Base-by-base conservation (phyloP, 1,140 invertebrate species). In the Acromyrmex echinatior region DNA sequence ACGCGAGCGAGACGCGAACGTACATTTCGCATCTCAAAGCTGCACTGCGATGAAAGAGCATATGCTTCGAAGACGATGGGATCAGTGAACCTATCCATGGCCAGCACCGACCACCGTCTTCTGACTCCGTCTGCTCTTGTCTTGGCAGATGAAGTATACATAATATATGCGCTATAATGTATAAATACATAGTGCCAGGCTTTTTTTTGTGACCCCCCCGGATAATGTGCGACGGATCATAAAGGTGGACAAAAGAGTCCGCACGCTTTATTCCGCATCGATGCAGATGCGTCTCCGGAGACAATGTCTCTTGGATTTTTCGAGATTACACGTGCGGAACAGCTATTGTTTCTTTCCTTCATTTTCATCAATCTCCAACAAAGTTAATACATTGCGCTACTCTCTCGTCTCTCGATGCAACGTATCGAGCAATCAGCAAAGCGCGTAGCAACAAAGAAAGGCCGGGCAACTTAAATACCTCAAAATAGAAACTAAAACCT, bases 81-180 rank as follows among this genome's bases (percentile, higher is more conserved):
- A 91, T 91, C 90, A 91, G 87, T 91, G 90, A 91, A 90, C 90
- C 88, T 90, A 73, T 28, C 90, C 90, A 91, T 91, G 90, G 90
- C 87, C 89, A 88, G 71, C 89, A 66, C 58, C 79, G 68, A 90
- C 85, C 87, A 73, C 9, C 39, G 31, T 76, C 74, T 45, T 9
- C 39, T 45, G 9, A 45, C 39, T 62, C 63, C 21, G 62, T n/a
- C 65, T 45, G 77, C 53, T 77, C 74, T 77, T 86, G 89, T 87
- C 74, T 81, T 88, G 71, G 70, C 60, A 56, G 80, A 90, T 88
- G 62, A 90, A 86, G 62, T 86, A 79, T 78, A 66, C 53, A 87
- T 79, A 51, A 78, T 87, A 87, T 73, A 28, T 45, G 62, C 70
- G 28, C 25, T 25, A 84, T 71, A 58, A 71, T n/a, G 66, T 89